phyloP scores from a whole-genome alignment of 2,113 vertebrate genomes.

The Alosa alosa region DNA sequence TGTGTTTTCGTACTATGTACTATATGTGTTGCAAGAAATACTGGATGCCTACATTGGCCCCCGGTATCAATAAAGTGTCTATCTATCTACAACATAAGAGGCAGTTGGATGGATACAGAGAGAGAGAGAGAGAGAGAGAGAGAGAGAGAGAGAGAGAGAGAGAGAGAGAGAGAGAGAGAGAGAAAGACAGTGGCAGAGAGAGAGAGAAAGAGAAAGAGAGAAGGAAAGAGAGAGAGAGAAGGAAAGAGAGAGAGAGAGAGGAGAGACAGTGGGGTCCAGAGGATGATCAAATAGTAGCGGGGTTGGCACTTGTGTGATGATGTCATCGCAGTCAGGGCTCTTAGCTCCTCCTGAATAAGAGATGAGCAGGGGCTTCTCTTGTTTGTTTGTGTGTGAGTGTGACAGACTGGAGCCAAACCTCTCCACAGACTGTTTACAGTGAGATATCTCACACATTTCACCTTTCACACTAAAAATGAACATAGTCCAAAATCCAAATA shows the following conservation, averaged over 20 bases:
- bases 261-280: background rate
- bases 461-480: background rate
- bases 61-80: no score
- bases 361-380: background rate
- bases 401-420: background rate
- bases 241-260: background rate
- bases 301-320: conserved; percentile 3
- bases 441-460: background rate
- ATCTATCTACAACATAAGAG: background rate
- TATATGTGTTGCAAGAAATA: no score
- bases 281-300: background rate
- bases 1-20: no score
- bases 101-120: background rate
- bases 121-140: background rate
- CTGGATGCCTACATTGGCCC: no score
- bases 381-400: background rate
- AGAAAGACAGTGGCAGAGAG: background rate
- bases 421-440: conserved; percentile 1
- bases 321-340: conserved; percentile 1
- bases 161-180: background rate
- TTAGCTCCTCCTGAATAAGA: conserved; percentile 16
- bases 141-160: background rate
- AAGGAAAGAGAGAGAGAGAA: background rate
- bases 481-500: background rate
- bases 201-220: background rate